Conservation (phyloP, 1,140 invertebrate genomes). For the Sitophilus oryzae region DNA sequence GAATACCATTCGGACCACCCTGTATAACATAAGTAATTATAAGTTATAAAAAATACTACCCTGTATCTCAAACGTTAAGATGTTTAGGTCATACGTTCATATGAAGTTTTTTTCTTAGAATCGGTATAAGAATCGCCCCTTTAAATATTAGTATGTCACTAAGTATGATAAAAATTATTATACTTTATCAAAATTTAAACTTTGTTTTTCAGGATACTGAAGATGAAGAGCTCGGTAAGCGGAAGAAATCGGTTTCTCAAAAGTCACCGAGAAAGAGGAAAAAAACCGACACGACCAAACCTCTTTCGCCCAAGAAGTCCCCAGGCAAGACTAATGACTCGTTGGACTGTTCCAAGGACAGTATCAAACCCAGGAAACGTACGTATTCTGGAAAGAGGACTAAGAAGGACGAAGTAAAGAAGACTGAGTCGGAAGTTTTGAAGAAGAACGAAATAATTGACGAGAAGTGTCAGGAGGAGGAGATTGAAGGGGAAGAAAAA, state of each 20-base stretch:
- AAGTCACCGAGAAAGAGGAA: constrained; percentile 17
- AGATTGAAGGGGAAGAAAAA: constrained; percentile 1
- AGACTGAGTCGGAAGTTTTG: constrained; percentile 4
- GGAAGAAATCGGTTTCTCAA: constrained; percentile 22
- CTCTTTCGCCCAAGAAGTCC: constrained; percentile 14
- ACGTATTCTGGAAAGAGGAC: constrained; percentile 17
- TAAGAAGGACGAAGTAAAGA: constrained; percentile 15
- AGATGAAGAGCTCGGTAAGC: constrained; percentile 32
- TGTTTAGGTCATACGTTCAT: no score
- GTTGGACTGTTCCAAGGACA: constrained; percentile 5
- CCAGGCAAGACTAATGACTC: not conserved
- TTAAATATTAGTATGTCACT: no score
- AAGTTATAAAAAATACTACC: no score
- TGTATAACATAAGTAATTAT: no score
- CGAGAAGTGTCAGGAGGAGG: not conserved
- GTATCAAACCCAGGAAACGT: constrained; percentile 22
- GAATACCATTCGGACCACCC: no score
- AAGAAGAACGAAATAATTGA: constrained; percentile 11
- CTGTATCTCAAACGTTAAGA: no score
- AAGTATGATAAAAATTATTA: constrained; percentile 1
- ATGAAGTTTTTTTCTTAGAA: no score
- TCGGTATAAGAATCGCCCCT: no score
- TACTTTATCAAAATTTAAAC: constrained; percentile 7
- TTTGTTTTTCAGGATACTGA: constrained; percentile 32
- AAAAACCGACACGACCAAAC: constrained; percentile 20